These are phyloP conservation scores for Cirrhinus molitorella DNA, from an alignment of 2,797 vertebrate species.

Conservation along the genomic window DNA sequence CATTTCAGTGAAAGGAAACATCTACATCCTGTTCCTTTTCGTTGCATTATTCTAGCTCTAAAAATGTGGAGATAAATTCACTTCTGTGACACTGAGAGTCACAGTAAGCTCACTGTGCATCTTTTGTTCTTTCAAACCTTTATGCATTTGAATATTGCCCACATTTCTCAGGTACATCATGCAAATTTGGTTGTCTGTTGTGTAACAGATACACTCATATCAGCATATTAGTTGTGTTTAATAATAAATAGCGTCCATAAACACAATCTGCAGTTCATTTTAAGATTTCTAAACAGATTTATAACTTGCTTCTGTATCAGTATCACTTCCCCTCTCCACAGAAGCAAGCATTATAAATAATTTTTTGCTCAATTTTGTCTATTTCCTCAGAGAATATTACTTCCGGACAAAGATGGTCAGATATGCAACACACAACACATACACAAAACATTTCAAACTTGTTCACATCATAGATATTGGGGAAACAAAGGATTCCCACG, in stretches of 20 bases:
- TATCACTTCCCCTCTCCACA: not conserved
- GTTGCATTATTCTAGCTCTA: not conserved
- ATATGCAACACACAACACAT: not conserved
- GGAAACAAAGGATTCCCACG: no score
- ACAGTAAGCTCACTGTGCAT: not conserved
- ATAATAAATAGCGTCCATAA: not conserved
- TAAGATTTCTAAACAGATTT: not conserved
- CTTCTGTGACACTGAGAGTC: not conserved
- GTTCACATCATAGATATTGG: not conserved
- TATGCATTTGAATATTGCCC: not conserved
- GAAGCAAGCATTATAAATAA: not conserved
- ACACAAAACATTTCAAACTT: not conserved
- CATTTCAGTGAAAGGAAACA: not conserved
- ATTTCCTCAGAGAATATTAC: not conserved
- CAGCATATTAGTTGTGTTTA: not conserved
- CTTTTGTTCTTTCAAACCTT: not conserved
- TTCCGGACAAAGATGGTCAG: not conserved
- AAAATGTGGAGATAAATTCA: not conserved
- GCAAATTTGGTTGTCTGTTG: constrained; percentile 9
- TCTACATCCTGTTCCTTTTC: not conserved
- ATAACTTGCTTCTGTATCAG: not conserved
- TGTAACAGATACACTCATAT: not conserved
- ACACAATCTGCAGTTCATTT: not conserved
- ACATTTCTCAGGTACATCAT: not conserved
- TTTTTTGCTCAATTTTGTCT: not conserved